Evolutionary conservation across 2,113 vertebrate species (phyloP).

Genomic region (Phodopus roborovskii): DNA sequence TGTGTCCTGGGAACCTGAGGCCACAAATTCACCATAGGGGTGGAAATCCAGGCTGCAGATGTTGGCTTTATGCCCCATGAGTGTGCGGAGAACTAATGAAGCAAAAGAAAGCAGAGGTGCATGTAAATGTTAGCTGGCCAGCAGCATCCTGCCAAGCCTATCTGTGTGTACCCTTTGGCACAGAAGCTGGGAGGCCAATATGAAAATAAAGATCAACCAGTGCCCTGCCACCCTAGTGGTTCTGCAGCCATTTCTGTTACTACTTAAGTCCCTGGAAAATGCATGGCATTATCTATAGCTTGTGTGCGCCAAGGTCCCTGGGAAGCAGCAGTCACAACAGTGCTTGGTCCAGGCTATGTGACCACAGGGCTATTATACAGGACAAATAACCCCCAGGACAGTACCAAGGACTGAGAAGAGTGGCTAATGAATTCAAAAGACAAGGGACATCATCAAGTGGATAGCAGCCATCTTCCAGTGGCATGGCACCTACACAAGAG

Average conservation of each 20-base stretch:
- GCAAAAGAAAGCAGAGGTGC: not conserved
- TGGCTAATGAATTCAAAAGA: not conserved
- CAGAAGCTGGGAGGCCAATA: not conserved
- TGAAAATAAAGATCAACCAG: accelerated
- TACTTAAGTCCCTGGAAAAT: not conserved
- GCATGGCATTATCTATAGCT: accelerated
- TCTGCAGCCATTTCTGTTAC: not conserved
- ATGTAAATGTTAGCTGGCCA: accelerated
- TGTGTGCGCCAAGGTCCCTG: accelerated
- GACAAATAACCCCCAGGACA: not conserved
- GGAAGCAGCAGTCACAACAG: not conserved
- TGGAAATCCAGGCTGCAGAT: slow-evolving; percentile 97
- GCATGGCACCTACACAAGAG: not conserved
- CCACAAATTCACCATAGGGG: slow-evolving; percentile 94
- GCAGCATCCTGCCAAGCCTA: accelerated
- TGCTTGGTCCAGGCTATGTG: not conserved
- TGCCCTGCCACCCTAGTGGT: too few species aligned
- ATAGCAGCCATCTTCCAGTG: too few species aligned
- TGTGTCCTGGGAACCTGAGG: slow-evolving; percentile 96
- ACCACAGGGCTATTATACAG: not conserved
- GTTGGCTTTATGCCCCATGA: slow-evolving; percentile 95
- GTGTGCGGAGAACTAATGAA: slow-evolving; percentile 90
- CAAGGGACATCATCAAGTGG: not conserved
- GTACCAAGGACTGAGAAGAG: not conserved
- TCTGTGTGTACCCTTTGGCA: not conserved